These are phyloP conservation scores for Opisthocomus hoazin DNA, from an alignment of 2,113 vertebrate genomes.

Conservation along the genomic window DNA sequence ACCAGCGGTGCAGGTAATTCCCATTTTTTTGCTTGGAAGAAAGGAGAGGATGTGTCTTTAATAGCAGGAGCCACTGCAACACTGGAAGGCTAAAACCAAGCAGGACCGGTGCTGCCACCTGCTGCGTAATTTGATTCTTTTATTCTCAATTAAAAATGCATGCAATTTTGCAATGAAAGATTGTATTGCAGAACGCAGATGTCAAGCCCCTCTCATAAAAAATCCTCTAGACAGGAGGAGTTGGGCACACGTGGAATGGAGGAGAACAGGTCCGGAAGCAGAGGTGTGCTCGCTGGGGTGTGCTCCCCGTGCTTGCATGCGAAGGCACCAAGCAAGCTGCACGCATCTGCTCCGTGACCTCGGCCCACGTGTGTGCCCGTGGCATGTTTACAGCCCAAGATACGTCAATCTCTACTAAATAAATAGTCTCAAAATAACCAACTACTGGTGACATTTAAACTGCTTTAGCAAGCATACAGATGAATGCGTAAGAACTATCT, in stretches of 20 bases:
- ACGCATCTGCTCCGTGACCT: background rate
- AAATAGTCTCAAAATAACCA: background rate
- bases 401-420: background rate
- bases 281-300: background rate
- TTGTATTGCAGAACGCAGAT: background rate
- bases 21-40: background rate
- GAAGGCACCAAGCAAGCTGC: background rate
- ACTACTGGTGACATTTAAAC: background rate
- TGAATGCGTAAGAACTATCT: background rate
- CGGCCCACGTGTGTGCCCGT: background rate
- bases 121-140: background rate
- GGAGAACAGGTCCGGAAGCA: background rate
- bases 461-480: background rate
- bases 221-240: background rate
- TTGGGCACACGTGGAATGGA: background rate
- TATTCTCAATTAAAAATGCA: background rate
- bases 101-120: slow-evolving; percentile 28
- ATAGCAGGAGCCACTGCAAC: background rate
- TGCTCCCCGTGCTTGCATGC: too few relatives aligned
- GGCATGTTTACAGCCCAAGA: background rate
- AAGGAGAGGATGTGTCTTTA: background rate
- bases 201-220: background rate
- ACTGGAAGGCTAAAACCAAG: background rate
- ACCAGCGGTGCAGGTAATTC: background rate
- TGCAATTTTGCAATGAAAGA: background rate